Base-by-base conservation (phyloP, 2,797 vertebrate genomes). In the Chiroxiphia lanceolata region DNA sequence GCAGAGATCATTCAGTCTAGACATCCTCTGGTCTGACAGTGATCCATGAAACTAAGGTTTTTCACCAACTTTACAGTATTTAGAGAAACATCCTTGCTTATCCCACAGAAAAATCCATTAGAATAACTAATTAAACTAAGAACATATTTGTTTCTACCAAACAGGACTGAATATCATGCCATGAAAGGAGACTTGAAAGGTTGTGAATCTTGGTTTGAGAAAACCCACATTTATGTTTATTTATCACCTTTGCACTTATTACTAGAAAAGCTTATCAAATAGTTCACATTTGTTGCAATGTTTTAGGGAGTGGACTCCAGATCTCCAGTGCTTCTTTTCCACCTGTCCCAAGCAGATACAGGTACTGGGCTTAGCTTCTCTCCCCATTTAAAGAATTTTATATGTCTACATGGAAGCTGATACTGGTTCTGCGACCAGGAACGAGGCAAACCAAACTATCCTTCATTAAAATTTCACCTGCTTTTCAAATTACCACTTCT, bases 11-110 rank as follows among this genome's bases (percentile, higher is more conserved):
- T 51, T 87, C 82, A 87, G 79, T 75, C 72, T 68, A 83, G 69
- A 86, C 83, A 78, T 57, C 54, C 65, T 94, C 85, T 83, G 33
- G 50, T 81, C 76, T 89, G 79, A 95, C 71, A 94, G 23, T 14
- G 69, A 91, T 69, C 42, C 54, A 86, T 18, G 11, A 75, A 91
- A 78, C 53, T 71, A 53, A 81, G 45, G 45, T 40, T 94, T 92
- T 83, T 69, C 82, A 94, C 38, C 44, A 92, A 74, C 29, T 85
- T 89, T 3, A 80, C 2, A 1, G 72, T 42, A 80, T 64, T 87
- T 53, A 87, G 57, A 75, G 56, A 85, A 95, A 87, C 34, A 74
- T 22, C 78, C 48, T 83, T 87, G 53, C 53, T 85, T 90, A 36
- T 81, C 82, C 91, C 36, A 71, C 2, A 33, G 44, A 77, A 47